phyloP scores from a whole-genome alignment of 2,797 vertebrate genomes.

The Macropus fuliginosus region DNA sequence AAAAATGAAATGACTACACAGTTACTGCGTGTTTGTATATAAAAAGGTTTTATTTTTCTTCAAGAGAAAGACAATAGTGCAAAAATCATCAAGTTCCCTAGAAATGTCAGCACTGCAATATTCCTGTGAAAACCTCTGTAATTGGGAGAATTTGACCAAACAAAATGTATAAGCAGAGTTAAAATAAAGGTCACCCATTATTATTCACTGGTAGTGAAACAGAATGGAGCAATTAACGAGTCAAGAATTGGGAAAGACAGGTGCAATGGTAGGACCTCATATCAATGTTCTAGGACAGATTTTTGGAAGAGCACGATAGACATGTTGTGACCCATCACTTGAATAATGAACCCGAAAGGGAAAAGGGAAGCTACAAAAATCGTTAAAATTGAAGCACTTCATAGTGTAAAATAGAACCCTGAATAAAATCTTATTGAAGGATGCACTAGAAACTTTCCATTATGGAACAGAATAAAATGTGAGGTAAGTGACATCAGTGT shows the following conservation, averaged over 20 bases:
- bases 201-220: constrained; percentile 58
- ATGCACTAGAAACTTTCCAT: constrained; percentile 55
- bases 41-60: neutral
- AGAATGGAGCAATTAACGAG: constrained; percentile 68
- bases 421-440: constrained; percentile 34
- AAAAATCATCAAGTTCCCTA: constrained; percentile 60
- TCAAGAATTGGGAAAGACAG: constrained; percentile 68
- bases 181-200: constrained; percentile 75
- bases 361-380: constrained; percentile 2
- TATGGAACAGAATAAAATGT: constrained; percentile 30
- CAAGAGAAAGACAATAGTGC: constrained; percentile 64
- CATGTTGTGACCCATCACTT: neutral
- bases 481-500: constrained; percentile 49
- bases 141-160: constrained; percentile 67
- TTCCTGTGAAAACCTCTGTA: constrained; percentile 66
- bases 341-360: constrained; percentile 23
- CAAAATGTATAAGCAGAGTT: constrained; percentile 60
- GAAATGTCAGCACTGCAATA: constrained; percentile 72
- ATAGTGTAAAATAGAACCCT: neutral
- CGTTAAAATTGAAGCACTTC: constrained; percentile 11
- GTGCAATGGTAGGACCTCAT: constrained; percentile 35
- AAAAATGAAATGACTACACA: constrained; percentile 5
- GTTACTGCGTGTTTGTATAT: neutral
- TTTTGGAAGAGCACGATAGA: neutral
- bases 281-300: constrained; percentile 10